A percentile compares a stretch with the other conserved stretches of the same genome.
phyloP scores from a whole-genome alignment of 92 coral and sea anemone species.

The Pocillopora meandrina region DNA sequence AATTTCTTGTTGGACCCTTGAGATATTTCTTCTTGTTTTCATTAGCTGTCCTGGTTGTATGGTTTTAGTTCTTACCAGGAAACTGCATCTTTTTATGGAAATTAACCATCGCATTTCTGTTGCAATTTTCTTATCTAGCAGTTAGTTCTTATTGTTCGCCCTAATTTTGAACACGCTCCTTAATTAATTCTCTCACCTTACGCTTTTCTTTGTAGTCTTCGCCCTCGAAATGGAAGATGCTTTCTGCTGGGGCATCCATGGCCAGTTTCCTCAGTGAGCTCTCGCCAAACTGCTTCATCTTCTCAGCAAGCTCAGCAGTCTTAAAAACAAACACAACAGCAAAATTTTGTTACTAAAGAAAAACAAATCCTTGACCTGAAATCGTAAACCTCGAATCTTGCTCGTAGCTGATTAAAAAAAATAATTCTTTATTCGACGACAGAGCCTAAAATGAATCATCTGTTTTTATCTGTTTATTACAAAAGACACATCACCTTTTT shows the following conservation, averaged over 20 bases:
- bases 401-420: too few species aligned
- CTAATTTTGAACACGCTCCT: neutral
- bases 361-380: too few species aligned
- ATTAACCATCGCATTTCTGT: neutral
- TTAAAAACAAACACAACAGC: slow-evolving; percentile 19
- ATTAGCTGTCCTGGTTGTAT: too few species aligned
- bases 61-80: too few species aligned
- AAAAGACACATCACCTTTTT: slow-evolving; percentile 62
- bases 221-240: slow-evolving; percentile 99
- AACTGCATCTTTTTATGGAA: too few species aligned
- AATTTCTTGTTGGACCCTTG: too few species aligned
- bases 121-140: neutral
- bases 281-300: slow-evolving; percentile 99
- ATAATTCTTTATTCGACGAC: too few species aligned
- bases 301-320: slow-evolving; percentile 96
- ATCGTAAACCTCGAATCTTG: too few species aligned
- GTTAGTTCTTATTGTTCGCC: neutral
- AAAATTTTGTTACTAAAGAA: neutral
- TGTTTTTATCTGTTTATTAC: too few species aligned
- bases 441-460: too few species aligned
- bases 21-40: too few species aligned
- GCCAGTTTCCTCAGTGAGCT: slow-evolving; percentile 90
- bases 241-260: slow-evolving; percentile 93
- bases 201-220: slow-evolving; percentile 99
- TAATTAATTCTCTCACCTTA: slow-evolving; percentile 60